Evolutionary conservation across 2,888 invertebrate species (phyloP).

Genomic region (Dorcus hopei): DNA sequence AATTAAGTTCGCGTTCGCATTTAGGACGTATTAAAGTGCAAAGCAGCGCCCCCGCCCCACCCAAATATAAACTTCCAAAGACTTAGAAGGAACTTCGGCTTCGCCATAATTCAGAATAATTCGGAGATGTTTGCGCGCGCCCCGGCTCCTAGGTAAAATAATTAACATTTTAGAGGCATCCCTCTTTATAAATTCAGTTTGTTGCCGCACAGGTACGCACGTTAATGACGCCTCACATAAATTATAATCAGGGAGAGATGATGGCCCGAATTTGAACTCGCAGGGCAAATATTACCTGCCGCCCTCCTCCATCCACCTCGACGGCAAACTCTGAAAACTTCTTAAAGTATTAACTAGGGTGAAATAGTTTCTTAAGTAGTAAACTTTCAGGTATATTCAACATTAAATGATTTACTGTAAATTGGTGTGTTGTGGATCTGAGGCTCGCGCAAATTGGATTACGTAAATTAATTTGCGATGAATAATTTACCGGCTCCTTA

Average conservation of each 20-base stretch:
- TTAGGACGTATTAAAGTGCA: no score
- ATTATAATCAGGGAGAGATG: conserved; percentile 38
- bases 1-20: no score
- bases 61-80: not conserved
- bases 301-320: conserved; percentile 4
- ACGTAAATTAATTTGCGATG: not conserved
- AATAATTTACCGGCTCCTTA: no score
- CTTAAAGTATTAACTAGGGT: conserved; percentile 37
- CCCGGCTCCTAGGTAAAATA: conserved; percentile 6
- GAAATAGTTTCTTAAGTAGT: conserved; percentile 35
- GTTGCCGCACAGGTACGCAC: conserved; percentile 30
- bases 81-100: not conserved
- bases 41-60: no score
- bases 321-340: conserved; percentile 28
- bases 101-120: conserved; percentile 1
- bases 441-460: conserved; percentile 9
- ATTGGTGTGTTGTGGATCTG: conserved; percentile 19
- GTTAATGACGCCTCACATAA: conserved; percentile 40
- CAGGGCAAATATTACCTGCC: conserved; percentile 12
- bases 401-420: conserved; percentile 28
- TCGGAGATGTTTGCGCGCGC: conserved; percentile 4
- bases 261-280: conserved; percentile 34
- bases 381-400: conserved; percentile 29
- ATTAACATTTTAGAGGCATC: conserved; percentile 17
- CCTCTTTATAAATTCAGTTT: conserved; percentile 34